A percentile compares a stretch with the other conserved stretches of the same genome.
These are phyloP conservation scores for Allobates femoralis DNA, from an alignment of 2,797 vertebrate genomes.

Conservation along the genomic window DNA sequence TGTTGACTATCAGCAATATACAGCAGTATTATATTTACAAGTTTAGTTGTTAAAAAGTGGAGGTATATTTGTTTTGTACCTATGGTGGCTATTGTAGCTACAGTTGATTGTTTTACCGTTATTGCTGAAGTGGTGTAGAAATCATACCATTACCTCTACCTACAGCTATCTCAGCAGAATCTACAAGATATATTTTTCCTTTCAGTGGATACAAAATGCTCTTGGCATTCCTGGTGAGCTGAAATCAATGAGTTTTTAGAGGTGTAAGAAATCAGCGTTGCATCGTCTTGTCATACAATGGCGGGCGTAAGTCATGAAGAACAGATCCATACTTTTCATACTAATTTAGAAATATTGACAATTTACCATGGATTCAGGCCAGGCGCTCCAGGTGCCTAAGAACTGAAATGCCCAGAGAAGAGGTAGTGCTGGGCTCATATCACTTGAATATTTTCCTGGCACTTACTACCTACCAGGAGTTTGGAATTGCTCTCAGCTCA, in stretches of 20 bases:
- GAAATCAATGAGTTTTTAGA: conserved; percentile 75
- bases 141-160: conserved; percentile 62
- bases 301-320: conserved; percentile 49
- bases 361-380: conserved; percentile 7
- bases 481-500: conserved; percentile 40
- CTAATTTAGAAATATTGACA: conserved; percentile 61
- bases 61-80: background rate
- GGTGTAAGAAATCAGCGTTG: conserved; percentile 69
- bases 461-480: conserved; percentile 29
- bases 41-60: background rate
- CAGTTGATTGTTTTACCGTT: background rate
- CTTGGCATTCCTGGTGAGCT: conserved; percentile 65
- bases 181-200: conserved; percentile 31
- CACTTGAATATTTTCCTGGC: conserved; percentile 26
- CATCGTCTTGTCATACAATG: conserved; percentile 56
- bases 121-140: conserved; percentile 35
- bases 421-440: conserved; percentile 17
- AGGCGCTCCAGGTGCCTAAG: background rate
- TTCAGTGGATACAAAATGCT: conserved; percentile 28
- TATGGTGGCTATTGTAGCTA: background rate
- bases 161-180: conserved; percentile 56
- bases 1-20: background rate
- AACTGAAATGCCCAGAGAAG: conserved; percentile 28
- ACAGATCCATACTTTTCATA: conserved; percentile 65
- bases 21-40: background rate